Evolutionary conservation across 2,888 invertebrate genomes (phyloP).

Genomic region (Matsumyia berberina): DNA sequence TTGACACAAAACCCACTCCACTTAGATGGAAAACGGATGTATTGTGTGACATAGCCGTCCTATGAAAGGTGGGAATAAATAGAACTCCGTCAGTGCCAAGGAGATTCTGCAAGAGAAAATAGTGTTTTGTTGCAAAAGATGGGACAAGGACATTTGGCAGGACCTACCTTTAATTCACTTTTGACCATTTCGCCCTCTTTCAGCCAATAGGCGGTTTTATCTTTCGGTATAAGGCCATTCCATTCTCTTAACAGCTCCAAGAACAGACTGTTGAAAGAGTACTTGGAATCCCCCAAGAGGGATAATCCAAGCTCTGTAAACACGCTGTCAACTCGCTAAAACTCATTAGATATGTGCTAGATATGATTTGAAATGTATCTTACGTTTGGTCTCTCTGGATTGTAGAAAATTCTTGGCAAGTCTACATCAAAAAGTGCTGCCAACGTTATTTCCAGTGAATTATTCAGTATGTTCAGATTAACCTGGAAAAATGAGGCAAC

Average conservation of each 20-base stretch:
- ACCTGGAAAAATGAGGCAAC: constrained; percentile 32
- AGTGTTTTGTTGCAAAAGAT: constrained; percentile 24
- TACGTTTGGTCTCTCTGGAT: constrained; percentile 73
- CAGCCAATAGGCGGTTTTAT: constrained; percentile 77
- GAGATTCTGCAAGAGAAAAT: constrained; percentile 79
- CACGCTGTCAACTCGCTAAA: constrained; percentile 52
- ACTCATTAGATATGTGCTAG: not conserved
- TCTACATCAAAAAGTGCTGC: constrained; percentile 68
- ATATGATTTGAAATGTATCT: not conserved
- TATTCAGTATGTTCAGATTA: constrained; percentile 41
- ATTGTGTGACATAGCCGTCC: constrained; percentile 88
- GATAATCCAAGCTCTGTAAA: constrained; percentile 78
- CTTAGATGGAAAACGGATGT: constrained; percentile 85
- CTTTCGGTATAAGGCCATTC: constrained; percentile 77
- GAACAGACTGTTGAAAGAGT: constrained; percentile 81
- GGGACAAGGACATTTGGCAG: constrained; percentile 1
- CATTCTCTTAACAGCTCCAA: constrained; percentile 79
- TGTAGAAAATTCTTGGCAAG: constrained; percentile 60
- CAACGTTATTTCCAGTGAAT: constrained; percentile 64
- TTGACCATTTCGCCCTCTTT: constrained; percentile 77
- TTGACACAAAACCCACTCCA: constrained; percentile 79
- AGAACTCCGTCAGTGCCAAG: constrained; percentile 90
- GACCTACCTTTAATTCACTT: constrained; percentile 78
- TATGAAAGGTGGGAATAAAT: constrained; percentile 89
- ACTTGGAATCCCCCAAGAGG: constrained; percentile 80